These are phyloP conservation scores for Dastarcus helophoroides DNA, from an alignment of 2,888 invertebrate genomes.

Conservation along the genomic window DNA sequence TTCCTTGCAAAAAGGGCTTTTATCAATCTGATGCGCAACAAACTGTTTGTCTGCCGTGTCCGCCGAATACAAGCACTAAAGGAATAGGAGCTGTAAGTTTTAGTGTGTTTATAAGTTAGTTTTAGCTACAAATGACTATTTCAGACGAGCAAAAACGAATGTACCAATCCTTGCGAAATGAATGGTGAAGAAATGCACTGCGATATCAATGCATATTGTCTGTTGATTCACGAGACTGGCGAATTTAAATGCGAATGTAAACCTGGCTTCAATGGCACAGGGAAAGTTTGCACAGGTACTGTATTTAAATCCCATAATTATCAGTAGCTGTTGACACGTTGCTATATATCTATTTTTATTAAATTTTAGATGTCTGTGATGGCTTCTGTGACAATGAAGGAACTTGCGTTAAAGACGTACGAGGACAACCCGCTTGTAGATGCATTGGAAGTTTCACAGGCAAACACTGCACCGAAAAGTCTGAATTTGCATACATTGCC, in stretches of 20 bases:
- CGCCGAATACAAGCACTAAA: constrained; percentile 82
- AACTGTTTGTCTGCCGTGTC: constrained; percentile 74
- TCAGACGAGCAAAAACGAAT: constrained; percentile 68
- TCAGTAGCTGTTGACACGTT: no score
- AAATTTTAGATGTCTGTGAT: constrained; percentile 65
- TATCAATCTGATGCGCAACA: constrained; percentile 87
- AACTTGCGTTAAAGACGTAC: constrained; percentile 69
- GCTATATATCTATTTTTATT: no score
- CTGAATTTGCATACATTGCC: constrained; percentile 91
- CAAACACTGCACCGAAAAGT: constrained; percentile 77
- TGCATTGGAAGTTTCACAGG: constrained; percentile 90
- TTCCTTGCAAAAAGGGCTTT: constrained; percentile 78
- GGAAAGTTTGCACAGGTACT: constrained; percentile 58
- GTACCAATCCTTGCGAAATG: constrained; percentile 85
- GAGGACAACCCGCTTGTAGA: constrained; percentile 77
- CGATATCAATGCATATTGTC: constrained; percentile 77
- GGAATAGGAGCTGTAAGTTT: constrained; percentile 64
- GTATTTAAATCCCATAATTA: no score
- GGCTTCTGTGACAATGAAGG: constrained; percentile 86
- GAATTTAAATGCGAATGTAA: constrained; percentile 89
- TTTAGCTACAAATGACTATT: constrained; percentile 13
- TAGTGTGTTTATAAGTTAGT: constrained; percentile 3
- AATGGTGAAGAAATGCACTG: constrained; percentile 73
- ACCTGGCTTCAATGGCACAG: constrained; percentile 84
- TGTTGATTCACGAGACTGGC: constrained; percentile 69